Conservation (phyloP, 2,113 vertebrate genomes). For the Spermophilus dauricus region DNA sequence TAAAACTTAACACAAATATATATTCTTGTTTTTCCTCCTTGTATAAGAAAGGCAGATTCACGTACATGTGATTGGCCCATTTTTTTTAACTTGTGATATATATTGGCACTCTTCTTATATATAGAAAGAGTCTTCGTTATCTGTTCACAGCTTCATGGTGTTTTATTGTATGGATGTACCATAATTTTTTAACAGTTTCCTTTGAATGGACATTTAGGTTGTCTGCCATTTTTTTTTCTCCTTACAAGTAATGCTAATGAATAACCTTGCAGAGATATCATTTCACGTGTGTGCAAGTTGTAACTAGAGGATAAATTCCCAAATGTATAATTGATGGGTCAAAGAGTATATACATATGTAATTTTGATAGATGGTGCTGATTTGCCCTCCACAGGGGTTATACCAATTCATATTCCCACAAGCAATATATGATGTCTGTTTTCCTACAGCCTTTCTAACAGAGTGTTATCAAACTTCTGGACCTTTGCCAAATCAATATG, state of each 20-base stretch:
- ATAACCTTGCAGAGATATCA: neutral
- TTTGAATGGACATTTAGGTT: neutral
- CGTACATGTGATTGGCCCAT: neutral
- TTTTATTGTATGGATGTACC: conserved; percentile 45
- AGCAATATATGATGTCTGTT: neutral
- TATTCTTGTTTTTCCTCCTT: neutral
- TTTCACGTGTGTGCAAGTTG: neutral
- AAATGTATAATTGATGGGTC: conserved; percentile 60
- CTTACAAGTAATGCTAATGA: conserved; percentile 10
- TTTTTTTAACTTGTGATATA: neutral
- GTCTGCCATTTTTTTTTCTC: neutral
- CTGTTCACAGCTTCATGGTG: neutral
- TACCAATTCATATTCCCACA: conserved; percentile 23
- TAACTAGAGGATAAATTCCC: conserved; percentile 54
- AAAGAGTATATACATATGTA: conserved; percentile 58
- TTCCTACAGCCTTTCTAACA: neutral
- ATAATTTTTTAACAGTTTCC: conserved; percentile 40
- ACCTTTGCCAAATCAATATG: neutral
- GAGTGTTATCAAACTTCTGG: neutral
- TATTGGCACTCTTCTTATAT: neutral
- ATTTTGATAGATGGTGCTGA: conserved; percentile 78
- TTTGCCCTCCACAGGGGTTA: conserved; percentile 57
- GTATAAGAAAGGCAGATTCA: neutral
- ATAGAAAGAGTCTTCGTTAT: neutral
- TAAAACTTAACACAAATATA: neutral